Conservation (phyloP, 2,888 invertebrate genomes). For the Liodrosophila aerea region DNA sequence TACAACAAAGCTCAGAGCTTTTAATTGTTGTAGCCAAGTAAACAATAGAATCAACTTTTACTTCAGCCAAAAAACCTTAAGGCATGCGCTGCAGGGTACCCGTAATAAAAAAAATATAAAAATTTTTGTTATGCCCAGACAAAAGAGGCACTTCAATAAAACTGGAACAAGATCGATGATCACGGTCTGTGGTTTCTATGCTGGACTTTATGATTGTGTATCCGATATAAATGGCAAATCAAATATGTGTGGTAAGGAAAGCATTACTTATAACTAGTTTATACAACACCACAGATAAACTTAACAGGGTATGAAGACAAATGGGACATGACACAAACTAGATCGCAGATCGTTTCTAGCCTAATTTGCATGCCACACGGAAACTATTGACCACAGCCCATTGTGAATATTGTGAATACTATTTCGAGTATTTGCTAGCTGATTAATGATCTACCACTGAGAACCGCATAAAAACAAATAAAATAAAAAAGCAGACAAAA, state of each 20-base stretch:
- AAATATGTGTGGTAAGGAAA: too few relatives aligned
- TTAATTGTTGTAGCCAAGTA: conserved; percentile 33
- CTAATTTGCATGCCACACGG: conserved; percentile 48
- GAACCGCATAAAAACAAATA: conserved; percentile 4
- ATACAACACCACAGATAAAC: neutral
- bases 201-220: conserved; percentile 29
- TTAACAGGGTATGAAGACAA: neutral
- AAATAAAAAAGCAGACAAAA: neutral
- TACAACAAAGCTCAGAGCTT: conserved; percentile 18
- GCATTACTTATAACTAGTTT: neutral
- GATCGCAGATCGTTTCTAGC: conserved; percentile 6
- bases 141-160: conserved; percentile 38
- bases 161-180: conserved; percentile 63
- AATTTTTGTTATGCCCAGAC: conserved; percentile 39
- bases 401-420: neutral
- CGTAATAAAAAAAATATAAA: conserved; percentile 2
- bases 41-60: conserved; percentile 50
- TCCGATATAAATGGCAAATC: conserved; percentile 10
- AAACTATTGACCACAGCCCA: conserved; percentile 14
- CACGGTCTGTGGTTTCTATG: conserved; percentile 14
- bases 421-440: conserved; percentile 1
- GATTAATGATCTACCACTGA: conserved; percentile 23
- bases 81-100: conserved; percentile 29
- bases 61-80: conserved; percentile 27
- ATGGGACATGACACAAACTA: neutral